Evolutionary conservation across 1,140 invertebrate genomes (phyloP), one percentile per base, ranked within the genome.

Genomic region (Caenorhabditis tropicalis): DNA sequence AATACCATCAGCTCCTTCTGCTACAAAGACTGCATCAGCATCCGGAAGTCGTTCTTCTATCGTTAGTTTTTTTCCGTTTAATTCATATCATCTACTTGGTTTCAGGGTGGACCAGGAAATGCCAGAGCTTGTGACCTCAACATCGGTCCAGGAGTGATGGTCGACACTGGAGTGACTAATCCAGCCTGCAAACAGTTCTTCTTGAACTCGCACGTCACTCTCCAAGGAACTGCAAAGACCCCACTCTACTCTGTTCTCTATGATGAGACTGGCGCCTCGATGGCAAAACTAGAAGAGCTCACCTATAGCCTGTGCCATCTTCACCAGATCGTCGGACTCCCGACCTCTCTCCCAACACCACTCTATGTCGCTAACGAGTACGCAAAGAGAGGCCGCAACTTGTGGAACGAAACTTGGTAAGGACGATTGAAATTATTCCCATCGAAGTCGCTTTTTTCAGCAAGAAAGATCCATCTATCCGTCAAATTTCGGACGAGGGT

Each of bases 151-250:
- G 86, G 86, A 19, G 24, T 80, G 7, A 21, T 56, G 24, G 24
- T 87, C 24, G 86, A 87, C 33, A 19, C 6, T 19, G 31, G n/a
- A 1, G 49, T 82, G 5, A 81, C 83, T 2, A 79, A 87, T 49
- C 86, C 86, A 46, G 70, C 48, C 4, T 83, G n/a, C 60, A 87
- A 82, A 31, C 79, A 87, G 86, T 87, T 87, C 81, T 87, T 80
- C 85, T 49, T 87, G 58, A 87, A 87, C 60, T 86, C 85, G 5
- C 86, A 87, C 56, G 36, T 46, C 27, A 83, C 86, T 7, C 70
- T 86, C 5, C 85, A 86, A 74, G 85, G 85, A 46, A 33, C 82
- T 1, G 85, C 85, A 24, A 80, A 65, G 27, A 86, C 85, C 27
- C 85, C 85, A 5, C 82, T 86, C 31, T 86, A 86, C 83, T 56